Conservation (phyloP, 1,140 invertebrate species). For the Sitodiplosis mosellana region DNA sequence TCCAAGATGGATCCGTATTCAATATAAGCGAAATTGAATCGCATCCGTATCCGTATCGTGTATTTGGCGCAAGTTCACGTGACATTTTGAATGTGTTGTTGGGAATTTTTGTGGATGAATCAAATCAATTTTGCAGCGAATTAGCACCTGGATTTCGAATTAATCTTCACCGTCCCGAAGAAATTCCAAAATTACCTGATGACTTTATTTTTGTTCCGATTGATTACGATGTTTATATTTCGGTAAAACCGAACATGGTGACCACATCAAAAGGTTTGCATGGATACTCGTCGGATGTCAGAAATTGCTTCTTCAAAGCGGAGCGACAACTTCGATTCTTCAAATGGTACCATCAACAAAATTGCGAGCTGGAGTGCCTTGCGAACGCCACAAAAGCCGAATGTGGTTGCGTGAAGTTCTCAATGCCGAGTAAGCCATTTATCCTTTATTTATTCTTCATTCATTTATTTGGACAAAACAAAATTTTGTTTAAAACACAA, state of each 20-base stretch:
- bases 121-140: slow-evolving; percentile 44
- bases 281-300: slow-evolving; percentile 27
- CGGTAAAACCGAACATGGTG: slow-evolving; percentile 42
- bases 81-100: slow-evolving; percentile 38
- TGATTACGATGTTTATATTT: slow-evolving; percentile 26
- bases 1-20: slow-evolving; percentile 34
- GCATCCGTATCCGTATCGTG: slow-evolving; percentile 28
- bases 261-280: slow-evolving; percentile 32
- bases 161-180: too few relatives aligned
- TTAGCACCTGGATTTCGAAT: slow-evolving; percentile 49
- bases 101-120: slow-evolving; percentile 32
- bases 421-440: slow-evolving; percentile 28
- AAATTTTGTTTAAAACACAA: too few relatives aligned
- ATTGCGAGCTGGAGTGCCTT: slow-evolving; percentile 57
- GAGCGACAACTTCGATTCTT: slow-evolving; percentile 41
- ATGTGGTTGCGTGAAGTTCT: slow-evolving; percentile 29
- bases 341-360: slow-evolving; percentile 52
- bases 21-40: too few relatives aligned
- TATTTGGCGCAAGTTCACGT: slow-evolving; percentile 35
- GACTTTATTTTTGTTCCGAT: slow-evolving; percentile 37
- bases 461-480: too few relatives aligned
- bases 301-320: slow-evolving; percentile 40
- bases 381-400: slow-evolving; percentile 44
- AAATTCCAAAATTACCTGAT: slow-evolving; percentile 34
- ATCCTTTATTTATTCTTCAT: too few relatives aligned